Evolutionary conservation across 1,140 invertebrate genomes (phyloP).

Genomic region (Cyrtorhinus lividipennis): DNA sequence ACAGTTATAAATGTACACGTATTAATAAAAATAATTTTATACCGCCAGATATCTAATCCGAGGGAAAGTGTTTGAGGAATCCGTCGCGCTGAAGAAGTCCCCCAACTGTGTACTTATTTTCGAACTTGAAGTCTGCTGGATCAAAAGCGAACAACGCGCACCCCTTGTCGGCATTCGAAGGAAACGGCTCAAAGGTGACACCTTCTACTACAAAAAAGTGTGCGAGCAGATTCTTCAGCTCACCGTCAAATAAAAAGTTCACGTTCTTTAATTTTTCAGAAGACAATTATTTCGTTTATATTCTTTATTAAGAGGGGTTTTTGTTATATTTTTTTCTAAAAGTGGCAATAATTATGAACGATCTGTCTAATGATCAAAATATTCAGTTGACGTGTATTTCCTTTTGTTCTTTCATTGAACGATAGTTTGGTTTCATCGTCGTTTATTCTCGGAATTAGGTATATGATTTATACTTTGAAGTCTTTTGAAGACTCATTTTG

Average conservation of each 20-base stretch:
- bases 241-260: slow-evolving; percentile 17
- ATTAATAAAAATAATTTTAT: too few species aligned
- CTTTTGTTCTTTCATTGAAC: too few species aligned
- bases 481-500: too few species aligned
- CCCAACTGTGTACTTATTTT: slow-evolving; percentile 39
- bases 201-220: slow-evolving; percentile 74
- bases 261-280: neutral
- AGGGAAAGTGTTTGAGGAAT: slow-evolving; percentile 33
- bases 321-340: neutral
- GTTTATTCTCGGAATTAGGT: too few species aligned
- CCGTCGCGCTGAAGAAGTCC: slow-evolving; percentile 30
- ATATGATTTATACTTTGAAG: too few species aligned
- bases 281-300: neutral
- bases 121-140: slow-evolving; percentile 64
- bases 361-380: neutral
- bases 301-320: neutral
- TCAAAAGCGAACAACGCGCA: slow-evolving; percentile 30
- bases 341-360: neutral
- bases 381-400: too few species aligned
- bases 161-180: slow-evolving; percentile 51
- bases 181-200: slow-evolving; percentile 65
- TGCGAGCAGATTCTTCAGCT: slow-evolving; percentile 58
- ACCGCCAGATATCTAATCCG: neutral
- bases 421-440: too few species aligned
- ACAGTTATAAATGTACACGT: too few species aligned